These are phyloP conservation scores for Bombyx mori DNA, from an alignment of 1,140 invertebrate species.

Conservation along the genomic window DNA sequence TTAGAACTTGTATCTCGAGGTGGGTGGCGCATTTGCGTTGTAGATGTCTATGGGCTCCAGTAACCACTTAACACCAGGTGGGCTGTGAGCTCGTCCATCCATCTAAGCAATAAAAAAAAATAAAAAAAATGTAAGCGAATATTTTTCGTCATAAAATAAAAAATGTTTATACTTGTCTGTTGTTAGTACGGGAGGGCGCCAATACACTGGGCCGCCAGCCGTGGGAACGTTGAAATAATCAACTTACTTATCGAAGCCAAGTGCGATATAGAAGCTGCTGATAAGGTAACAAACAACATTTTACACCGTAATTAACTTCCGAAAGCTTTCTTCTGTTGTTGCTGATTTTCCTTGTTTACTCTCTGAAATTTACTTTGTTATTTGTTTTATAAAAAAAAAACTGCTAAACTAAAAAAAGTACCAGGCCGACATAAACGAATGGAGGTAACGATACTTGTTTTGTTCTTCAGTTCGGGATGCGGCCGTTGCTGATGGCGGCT, in stretches of 20 bases:
- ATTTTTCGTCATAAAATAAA: background rate
- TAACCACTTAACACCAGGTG: no score
- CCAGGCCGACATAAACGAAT: conserved; percentile 12
- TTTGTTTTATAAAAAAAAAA: background rate
- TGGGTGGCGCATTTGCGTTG: no score
- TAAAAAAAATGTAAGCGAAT: background rate
- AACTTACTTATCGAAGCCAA: conserved; percentile 80
- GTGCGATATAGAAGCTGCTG: conserved; percentile 82
- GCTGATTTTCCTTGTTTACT: background rate
- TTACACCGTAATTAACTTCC: no score
- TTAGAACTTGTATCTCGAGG: no score
- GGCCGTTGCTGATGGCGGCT: conserved; percentile 84
- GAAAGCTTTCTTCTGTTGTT: no score
- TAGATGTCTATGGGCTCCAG: no score
- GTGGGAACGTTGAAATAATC: conserved; percentile 81
- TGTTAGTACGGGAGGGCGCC: conserved; percentile 81
- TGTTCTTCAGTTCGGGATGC: conserved; percentile 82
- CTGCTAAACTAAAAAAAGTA: conserved; percentile 2
- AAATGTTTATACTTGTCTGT: background rate
- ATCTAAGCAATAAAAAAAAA: no score
- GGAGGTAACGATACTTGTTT: conserved; percentile 11
- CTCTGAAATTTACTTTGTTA: background rate
- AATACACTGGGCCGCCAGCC: conserved; percentile 83
- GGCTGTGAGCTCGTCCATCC: no score
- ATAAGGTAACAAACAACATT: conserved; percentile 33